phyloP scores from a whole-genome alignment of 2,888 invertebrate genomes.

The Rhagonycha lutea region DNA sequence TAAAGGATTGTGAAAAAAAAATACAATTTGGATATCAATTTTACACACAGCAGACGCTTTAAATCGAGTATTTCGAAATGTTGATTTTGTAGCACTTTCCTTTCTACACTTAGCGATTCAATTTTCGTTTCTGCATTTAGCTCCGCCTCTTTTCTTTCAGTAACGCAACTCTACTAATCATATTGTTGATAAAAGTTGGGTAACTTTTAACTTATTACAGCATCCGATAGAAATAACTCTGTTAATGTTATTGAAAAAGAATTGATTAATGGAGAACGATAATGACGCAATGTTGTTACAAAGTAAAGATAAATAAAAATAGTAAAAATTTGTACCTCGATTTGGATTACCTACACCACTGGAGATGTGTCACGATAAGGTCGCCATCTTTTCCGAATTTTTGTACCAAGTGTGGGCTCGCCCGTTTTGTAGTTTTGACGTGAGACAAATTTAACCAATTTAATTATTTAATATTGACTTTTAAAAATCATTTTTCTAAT shows the following conservation, averaged over 20 bases:
- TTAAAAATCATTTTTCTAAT: slow-evolving; percentile 36
- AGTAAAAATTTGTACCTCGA: neutral
- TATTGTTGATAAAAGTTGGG: neutral
- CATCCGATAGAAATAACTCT: neutral
- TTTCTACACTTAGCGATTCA: too few relatives aligned
- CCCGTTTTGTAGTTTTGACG: slow-evolving; percentile 48
- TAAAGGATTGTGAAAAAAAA: too few relatives aligned
- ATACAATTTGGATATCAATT: too few relatives aligned
- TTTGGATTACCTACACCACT: neutral
- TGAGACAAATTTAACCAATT: slow-evolving; percentile 44
- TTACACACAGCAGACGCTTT: too few relatives aligned
- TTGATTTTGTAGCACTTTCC: too few relatives aligned
- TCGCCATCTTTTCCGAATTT: slow-evolving; percentile 26
- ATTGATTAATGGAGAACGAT: neutral
- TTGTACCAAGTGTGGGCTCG: slow-evolving; percentile 45
- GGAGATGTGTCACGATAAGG: slow-evolving; percentile 29
- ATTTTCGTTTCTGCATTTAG: too few relatives aligned
- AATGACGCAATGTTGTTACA: neutral
- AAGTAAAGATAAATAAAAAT: too few relatives aligned
- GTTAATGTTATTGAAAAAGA: neutral
- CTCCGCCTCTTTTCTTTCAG: too few relatives aligned
- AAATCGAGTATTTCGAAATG: too few relatives aligned
- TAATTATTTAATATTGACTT: slow-evolving; percentile 35
- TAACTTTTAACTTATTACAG: neutral
- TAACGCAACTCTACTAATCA: too few relatives aligned